A percentile compares a stretch with the other conserved stretches of the same genome.
Evolutionary conservation across 2,797 vertebrate genomes (phyloP).

Genomic region (Aeoliscus strigatus): DNA sequence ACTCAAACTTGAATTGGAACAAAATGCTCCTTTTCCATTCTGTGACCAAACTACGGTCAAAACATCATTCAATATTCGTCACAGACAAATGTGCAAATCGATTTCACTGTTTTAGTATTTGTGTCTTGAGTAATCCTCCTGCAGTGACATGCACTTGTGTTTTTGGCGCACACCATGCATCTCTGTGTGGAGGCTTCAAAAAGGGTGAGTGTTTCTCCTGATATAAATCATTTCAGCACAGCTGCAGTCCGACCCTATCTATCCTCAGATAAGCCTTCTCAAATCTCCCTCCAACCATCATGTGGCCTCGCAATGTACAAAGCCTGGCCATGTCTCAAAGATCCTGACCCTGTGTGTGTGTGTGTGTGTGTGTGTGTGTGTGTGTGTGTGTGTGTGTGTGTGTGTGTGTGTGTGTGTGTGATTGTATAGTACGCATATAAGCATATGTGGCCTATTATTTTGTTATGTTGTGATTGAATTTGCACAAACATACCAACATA

Average conservation of each 20-base stretch:
- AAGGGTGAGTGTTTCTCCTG: conserved; percentile 51
- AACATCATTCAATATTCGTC: conserved; percentile 13
- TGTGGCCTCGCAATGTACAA: conserved; percentile 56
- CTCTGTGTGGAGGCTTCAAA: conserved; percentile 28
- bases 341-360: conserved; percentile 37
- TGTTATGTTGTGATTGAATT: no score
- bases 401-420: no score
- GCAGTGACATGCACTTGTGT: conserved; percentile 42
- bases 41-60: conserved; percentile 17
- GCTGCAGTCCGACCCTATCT: conserved; percentile 71
- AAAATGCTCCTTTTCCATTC: conserved; percentile 10
- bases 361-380: conserved; percentile 14
- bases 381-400: no score
- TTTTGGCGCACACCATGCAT: conserved; percentile 37
- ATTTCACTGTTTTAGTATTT: conserved; percentile 50
- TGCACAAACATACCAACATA: no score
- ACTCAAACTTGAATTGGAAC: no score
- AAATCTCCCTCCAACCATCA: conserved; percentile 76
- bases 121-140: conserved; percentile 40
- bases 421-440: no score
- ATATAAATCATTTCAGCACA: conserved; percentile 80
- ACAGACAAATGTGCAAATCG: conserved; percentile 58
- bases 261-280: conserved; percentile 77
- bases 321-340: conserved; percentile 57
- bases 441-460: no score